Evolutionary conservation across 2,888 invertebrate genomes (phyloP).

Genomic region (Meandrusa payeni): DNA sequence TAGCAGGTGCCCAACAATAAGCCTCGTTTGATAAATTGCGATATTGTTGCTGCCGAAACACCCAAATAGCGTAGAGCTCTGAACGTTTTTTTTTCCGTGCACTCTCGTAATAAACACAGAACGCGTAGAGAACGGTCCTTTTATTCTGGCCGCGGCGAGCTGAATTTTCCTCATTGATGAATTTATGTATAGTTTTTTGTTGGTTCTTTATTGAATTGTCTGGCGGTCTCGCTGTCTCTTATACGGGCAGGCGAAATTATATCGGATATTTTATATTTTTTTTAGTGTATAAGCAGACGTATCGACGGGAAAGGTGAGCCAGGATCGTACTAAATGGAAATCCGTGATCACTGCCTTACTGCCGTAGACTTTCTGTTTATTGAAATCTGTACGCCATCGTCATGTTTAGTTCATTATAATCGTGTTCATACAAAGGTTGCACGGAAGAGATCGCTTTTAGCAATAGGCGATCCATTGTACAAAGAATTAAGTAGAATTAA

Average conservation of each 20-base stretch:
- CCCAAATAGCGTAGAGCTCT: conserved; percentile 45
- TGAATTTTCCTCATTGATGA: conserved; percentile 39
- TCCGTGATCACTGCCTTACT: no score
- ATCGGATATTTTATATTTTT: no score
- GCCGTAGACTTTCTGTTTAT: no score
- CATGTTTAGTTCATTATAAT: no score
- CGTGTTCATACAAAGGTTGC: no score
- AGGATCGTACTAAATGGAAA: no score
- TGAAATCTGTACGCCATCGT: no score
- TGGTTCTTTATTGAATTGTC: conserved; percentile 39
- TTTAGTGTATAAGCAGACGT: no score
- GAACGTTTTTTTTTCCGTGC: conserved; percentile 36
- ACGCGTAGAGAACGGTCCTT: conserved; percentile 25
- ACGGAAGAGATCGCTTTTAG: no score
- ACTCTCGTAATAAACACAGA: conserved; percentile 27
- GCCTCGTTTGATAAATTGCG: conserved; percentile 77
- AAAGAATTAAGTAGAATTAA: no score
- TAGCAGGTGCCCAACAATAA: conserved; percentile 61
- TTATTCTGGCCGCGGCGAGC: conserved; percentile 29
- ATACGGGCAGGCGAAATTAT: conserved; percentile 1
- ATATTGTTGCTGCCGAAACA: conserved; percentile 56
- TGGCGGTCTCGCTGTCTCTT: conserved; percentile 23
- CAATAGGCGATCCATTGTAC: no score
- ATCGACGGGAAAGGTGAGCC: no score
- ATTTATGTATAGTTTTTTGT: conserved; percentile 34